phyloP scores from a whole-genome alignment of 2,888 invertebrate species.

The Hypercompe scribonia region DNA sequence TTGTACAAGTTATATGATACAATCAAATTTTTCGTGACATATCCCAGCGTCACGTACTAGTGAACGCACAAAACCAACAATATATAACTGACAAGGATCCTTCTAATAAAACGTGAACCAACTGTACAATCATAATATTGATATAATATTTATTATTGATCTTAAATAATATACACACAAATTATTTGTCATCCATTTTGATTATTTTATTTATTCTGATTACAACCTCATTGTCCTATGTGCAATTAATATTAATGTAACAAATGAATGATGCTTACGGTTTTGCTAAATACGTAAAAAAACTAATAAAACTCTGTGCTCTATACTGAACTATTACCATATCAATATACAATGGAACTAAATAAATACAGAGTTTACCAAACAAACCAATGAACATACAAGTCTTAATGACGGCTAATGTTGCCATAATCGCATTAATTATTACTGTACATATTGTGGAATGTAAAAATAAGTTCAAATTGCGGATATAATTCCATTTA shows the following conservation, averaged over 20 bases:
- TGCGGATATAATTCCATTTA: slow-evolving; percentile 51
- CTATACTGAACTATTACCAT: slow-evolving; percentile 73
- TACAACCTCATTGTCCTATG: slow-evolving; percentile 85
- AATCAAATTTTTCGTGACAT: slow-evolving; percentile 79
- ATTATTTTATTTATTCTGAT: slow-evolving; percentile 76
- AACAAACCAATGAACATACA: slow-evolving; percentile 37
- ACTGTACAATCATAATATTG: slow-evolving; percentile 80
- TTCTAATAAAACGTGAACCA: slow-evolving; percentile 71
- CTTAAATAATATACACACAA: slow-evolving; percentile 85
- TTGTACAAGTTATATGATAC: slow-evolving; percentile 86
- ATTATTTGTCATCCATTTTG: slow-evolving; percentile 83
- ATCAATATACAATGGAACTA: slow-evolving; percentile 55
- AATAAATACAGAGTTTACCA: slow-evolving; percentile 60
- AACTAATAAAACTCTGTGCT: slow-evolving; percentile 75
- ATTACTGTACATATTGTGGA: slow-evolving; percentile 25
- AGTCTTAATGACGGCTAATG: slow-evolving; percentile 38
- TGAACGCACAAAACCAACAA: slow-evolving; percentile 72
- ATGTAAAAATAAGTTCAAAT: slow-evolving; percentile 11
- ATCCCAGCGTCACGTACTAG: slow-evolving; percentile 65
- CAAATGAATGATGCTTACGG: slow-evolving; percentile 71
- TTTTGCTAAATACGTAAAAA: slow-evolving; percentile 58
- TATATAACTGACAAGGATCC: slow-evolving; percentile 69
- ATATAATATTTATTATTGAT: slow-evolving; percentile 73
- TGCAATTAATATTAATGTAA: slow-evolving; percentile 78
- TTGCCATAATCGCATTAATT: slow-evolving; percentile 38